Percentiles rank a stretch among this genome's conserved stretches.
Conservation (phyloP, 2,113 vertebrate genomes). For the Riparia riparia region DNA sequence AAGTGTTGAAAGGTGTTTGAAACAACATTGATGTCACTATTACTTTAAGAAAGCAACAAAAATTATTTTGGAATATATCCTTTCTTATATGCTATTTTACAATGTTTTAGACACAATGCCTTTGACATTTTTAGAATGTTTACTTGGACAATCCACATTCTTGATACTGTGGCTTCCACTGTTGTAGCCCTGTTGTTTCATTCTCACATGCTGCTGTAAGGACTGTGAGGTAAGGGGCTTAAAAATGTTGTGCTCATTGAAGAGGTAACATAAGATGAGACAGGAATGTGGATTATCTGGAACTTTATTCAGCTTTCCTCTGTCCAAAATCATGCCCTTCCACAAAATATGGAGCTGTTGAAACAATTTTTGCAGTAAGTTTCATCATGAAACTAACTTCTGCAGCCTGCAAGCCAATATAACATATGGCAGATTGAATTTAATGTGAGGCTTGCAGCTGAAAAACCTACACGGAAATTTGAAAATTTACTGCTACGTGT, state of each 20-base stretch:
- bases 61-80: neutral
- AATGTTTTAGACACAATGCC: neutral
- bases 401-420: constrained; percentile 16
- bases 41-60: neutral
- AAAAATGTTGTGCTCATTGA: neutral
- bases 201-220: accelerated
- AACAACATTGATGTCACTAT: neutral
- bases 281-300: neutral
- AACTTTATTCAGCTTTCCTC: neutral
- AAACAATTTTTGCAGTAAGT: neutral
- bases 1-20: neutral
- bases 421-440: constrained; percentile 60
- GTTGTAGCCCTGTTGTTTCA: neutral
- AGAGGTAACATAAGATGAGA: neutral
- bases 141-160: neutral
- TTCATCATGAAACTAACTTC: neutral
- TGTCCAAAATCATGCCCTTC: neutral
- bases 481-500: constrained; percentile 7
- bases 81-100: neutral
- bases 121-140: neutral
- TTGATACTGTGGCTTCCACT: neutral
- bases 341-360: constrained; percentile 36
- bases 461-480: constrained; percentile 31
- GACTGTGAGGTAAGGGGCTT: neutral
- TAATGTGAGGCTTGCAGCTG: neutral